phyloP scores from a whole-genome alignment of 2,113 vertebrate genomes.

The Poeciliopsis occidentalis region DNA sequence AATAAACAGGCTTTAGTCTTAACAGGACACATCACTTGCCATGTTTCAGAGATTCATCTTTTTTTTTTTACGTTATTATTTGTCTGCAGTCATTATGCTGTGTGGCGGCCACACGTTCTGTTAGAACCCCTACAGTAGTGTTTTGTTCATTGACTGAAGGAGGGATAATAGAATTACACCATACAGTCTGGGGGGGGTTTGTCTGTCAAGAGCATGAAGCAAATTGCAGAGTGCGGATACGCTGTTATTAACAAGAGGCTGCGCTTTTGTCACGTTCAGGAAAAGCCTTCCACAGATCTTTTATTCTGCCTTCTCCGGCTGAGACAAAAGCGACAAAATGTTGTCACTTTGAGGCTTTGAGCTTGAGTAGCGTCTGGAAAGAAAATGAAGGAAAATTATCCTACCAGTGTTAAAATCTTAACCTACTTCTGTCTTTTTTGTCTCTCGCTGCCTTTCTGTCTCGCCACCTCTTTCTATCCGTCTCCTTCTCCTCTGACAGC shows the following conservation, averaged over 20 bases:
- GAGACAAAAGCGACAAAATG: conserved; percentile 59
- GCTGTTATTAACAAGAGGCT: conserved; percentile 69
- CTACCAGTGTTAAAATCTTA: conserved; percentile 35
- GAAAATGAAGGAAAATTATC: conserved; percentile 22
- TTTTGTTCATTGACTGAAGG: conserved; percentile 65
- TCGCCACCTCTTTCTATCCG: conserved; percentile 8
- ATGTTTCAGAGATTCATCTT: conserved; percentile 4
- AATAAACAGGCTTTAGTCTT: conserved; percentile 8
- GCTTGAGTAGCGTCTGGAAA: conserved; percentile 3
- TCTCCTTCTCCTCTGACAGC: conserved; percentile 75
- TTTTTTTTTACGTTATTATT: conserved; percentile 48
- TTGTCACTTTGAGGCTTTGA: conserved; percentile 52
- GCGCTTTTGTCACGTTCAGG: conserved; percentile 57
- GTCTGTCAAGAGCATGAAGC: conserved; percentile 63
- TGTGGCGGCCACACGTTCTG: conserved; percentile 48
- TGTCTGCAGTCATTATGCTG: conserved; percentile 42
- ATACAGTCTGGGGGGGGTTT: conserved; percentile 54
- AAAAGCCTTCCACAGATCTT: conserved; percentile 68
- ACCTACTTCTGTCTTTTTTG: conserved; percentile 29
- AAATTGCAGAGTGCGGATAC: conserved; percentile 55
- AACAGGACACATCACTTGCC: conserved; percentile 43
- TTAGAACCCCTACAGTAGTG: conserved; percentile 46
- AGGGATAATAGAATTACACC: conserved; percentile 58
- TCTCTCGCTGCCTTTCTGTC: conserved; percentile 4
- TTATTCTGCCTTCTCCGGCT: conserved; percentile 61